Conservation (phyloP, 2,888 invertebrate genomes). For the Drosophila melanocephala region DNA sequence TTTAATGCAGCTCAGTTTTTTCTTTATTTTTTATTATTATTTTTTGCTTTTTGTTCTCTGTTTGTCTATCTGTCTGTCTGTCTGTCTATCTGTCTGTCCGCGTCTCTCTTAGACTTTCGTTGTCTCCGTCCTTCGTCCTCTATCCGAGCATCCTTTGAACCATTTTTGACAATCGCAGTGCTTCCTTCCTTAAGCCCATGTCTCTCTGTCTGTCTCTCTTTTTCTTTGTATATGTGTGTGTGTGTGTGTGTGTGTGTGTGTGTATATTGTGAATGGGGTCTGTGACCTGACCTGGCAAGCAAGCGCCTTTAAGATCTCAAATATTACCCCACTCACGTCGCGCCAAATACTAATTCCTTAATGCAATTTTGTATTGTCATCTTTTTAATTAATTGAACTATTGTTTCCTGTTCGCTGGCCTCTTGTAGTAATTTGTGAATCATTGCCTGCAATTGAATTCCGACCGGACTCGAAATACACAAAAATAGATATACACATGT, state of each 20-base stretch:
- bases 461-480: not conserved
- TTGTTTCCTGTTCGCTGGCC: not conserved
- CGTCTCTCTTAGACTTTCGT: constrained; percentile 17
- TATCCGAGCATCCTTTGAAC: constrained; percentile 47
- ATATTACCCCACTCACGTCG: constrained; percentile 37
- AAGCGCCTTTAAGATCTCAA: constrained; percentile 36
- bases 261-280: constrained; percentile 38
- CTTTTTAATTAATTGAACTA: not conserved
- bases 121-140: constrained; percentile 23
- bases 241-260: constrained; percentile 5
- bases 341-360: constrained; percentile 16
- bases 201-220: not conserved
- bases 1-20: constrained; percentile 69
- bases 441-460: not conserved
- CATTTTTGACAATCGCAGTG: constrained; percentile 59
- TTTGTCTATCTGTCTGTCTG: not conserved
- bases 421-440: not conserved
- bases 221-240: constrained; percentile 1
- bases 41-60: not conserved
- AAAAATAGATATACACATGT: not conserved
- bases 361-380: constrained; percentile 5
- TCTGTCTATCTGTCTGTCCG: not conserved
- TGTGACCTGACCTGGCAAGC: constrained; percentile 40
- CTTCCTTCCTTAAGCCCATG: constrained; percentile 51
- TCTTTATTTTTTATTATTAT: constrained; percentile 3